Evolutionary conservation across 2,797 vertebrate species (phyloP), one percentile per base, ranked within the genome.

Genomic region (Lutjanus campechanus): DNA sequence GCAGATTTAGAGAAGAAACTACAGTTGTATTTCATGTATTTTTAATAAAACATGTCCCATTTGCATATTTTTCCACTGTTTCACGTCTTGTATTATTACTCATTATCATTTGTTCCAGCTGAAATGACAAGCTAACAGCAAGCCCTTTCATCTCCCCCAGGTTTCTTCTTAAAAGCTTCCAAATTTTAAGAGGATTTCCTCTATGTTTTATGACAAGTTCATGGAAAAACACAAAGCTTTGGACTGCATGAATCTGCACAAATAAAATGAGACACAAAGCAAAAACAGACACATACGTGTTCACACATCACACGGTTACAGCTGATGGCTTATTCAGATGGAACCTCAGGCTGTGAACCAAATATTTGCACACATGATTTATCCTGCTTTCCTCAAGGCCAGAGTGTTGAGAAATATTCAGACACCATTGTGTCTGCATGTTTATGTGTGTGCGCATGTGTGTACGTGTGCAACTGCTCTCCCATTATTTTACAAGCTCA

Each of bases 351-450:
- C 86, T 62, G 58, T 2, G 9, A 82, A 82, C 76, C 86, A 92
- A 89, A 91, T 85, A 89, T 92, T 88, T 87, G 83, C 81, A 56
- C 83, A 84, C 73, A 81, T 91, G 86, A 91, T 90, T 92, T 89
- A 91, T 91, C 62, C 86, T 71, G 77, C 74, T 92, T 84, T 90
- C 76, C 78, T 87, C 83, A 60, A 75, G 82, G 79, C 84, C 83
- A 29, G 49, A 68, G 69, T 81, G 74, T 85, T 85, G 88, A 77
- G 88, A 92, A 90, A 92, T 88, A 89, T 59, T 79, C 88, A 90
- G 85, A 91, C 87, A 91, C 73, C 67, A 87, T 87, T 90, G 85
- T 87, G 85, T 90, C 83, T 90, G 82, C 77, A 56, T 55, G 50
- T 73, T 53, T 78, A 19, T 62, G 22, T n/a, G 20, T 65, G 60